Evolutionary conservation across 2,888 invertebrate genomes (phyloP).

Genomic region (Diplolepis rosae): DNA sequence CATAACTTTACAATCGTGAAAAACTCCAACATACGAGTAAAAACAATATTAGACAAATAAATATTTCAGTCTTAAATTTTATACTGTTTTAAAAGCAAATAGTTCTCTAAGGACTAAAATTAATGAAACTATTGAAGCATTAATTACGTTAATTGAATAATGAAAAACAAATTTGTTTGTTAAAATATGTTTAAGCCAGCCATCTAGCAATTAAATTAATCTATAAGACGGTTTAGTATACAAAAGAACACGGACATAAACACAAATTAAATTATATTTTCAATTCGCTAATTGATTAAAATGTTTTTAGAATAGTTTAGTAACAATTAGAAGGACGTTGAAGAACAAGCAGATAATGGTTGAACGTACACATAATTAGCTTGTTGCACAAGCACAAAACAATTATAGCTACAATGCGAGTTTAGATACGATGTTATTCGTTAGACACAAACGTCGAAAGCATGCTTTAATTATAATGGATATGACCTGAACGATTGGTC

Average conservation of each 20-base stretch:
- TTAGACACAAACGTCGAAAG: constrained; percentile 55
- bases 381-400: constrained; percentile 5
- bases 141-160: too few species aligned
- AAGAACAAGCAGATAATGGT: constrained; percentile 13
- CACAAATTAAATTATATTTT: constrained; percentile 9
- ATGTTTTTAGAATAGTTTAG: constrained; percentile 25
- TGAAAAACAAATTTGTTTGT: background rate
- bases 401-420: constrained; percentile 19
- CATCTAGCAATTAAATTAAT: background rate
- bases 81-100: too few species aligned
- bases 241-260: constrained; percentile 10
- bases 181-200: background rate
- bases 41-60: too few species aligned
- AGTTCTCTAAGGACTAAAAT: too few species aligned
- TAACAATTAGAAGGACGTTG: constrained; percentile 10
- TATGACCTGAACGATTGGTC: constrained; percentile 71
- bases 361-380: constrained; percentile 22
- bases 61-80: too few species aligned
- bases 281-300: background rate
- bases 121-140: too few species aligned
- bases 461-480: constrained; percentile 69
- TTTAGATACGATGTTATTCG: constrained; percentile 19
- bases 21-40: background rate
- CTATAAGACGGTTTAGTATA: background rate
- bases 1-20: background rate